Conservation (phyloP, 2,113 vertebrate genomes). For the Illadopsis cleaveri region DNA sequence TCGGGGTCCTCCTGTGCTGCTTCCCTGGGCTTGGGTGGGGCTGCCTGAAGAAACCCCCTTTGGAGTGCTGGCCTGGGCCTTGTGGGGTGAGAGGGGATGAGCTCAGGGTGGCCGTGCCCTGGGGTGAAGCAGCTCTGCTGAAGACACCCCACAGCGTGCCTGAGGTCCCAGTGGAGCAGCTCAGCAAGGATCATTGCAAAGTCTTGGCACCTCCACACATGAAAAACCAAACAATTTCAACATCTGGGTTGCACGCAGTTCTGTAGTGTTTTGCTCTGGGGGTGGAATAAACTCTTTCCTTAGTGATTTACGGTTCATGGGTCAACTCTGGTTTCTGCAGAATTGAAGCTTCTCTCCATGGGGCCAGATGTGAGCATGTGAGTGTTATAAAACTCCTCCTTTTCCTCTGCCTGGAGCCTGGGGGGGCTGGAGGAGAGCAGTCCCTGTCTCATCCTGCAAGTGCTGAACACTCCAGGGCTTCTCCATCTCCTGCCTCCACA, state of each 20-base stretch:
- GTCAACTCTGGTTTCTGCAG: background rate
- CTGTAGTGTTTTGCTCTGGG: background rate
- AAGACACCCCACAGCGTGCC: rapidly evolving
- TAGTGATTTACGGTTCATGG: conserved; percentile 21
- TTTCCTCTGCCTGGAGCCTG: background rate
- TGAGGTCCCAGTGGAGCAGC: background rate
- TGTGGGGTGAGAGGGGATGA: background rate
- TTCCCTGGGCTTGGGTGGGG: background rate
- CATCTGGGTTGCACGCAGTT: background rate
- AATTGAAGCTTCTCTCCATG: rapidly evolving
- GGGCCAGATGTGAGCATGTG: background rate
- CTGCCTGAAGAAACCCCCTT: background rate
- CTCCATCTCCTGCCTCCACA: background rate
- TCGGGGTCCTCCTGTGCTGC: background rate
- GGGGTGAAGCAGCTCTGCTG: background rate
- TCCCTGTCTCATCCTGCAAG: background rate
- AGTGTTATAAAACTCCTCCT: background rate
- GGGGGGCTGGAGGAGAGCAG: background rate
- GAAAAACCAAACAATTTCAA: conserved; percentile 49
- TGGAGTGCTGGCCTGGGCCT: rapidly evolving
- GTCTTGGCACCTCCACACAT: background rate
- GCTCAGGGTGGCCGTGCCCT: rapidly evolving
- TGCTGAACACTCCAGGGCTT: rapidly evolving
- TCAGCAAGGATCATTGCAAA: background rate
- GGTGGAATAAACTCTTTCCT: background rate